A percentile compares a stretch with the other conserved stretches of the same genome.
phyloP scores from a whole-genome alignment of 2,797 vertebrate genomes.

The Platyrinchus mystaceus region DNA sequence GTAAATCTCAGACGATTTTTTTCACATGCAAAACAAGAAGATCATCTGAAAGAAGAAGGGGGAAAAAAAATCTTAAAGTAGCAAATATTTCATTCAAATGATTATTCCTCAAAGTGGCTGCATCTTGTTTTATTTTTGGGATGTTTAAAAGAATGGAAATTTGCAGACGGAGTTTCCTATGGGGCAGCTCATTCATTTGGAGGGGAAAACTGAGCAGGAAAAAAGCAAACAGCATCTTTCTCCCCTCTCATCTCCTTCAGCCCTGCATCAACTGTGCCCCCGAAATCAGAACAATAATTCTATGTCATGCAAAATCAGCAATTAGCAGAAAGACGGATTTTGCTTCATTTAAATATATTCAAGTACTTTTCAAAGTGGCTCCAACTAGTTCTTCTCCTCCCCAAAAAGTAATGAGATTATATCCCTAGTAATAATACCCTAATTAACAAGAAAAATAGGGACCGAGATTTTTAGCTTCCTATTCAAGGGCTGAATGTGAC shows the following conservation, averaged over 20 bases:
- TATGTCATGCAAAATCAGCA: conserved; percentile 48
- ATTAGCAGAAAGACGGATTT: conserved; percentile 55
- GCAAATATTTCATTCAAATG: conserved; percentile 61
- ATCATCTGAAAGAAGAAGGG: conserved; percentile 53
- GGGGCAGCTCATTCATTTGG: neutral
- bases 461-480: conserved; percentile 59
- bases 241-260: neutral
- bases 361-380: conserved; percentile 57
- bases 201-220: neutral
- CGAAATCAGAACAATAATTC: neutral
- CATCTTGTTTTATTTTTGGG: conserved; percentile 23
- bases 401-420: conserved; percentile 64
- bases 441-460: conserved; percentile 64
- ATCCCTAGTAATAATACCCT: conserved; percentile 49
- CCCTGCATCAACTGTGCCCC: neutral
- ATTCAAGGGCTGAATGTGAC: conserved; percentile 66
- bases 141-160: conserved; percentile 42
- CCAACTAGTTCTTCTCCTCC: conserved; percentile 56
- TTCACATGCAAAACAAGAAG: conserved; percentile 72
- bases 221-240: neutral
- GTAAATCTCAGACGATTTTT: conserved; percentile 76
- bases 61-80: conserved; percentile 16
- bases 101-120: conserved; percentile 16
- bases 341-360: conserved; percentile 44
- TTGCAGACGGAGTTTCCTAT: neutral